Conservation (phyloP, 1,140 invertebrate genomes). For the Oryzaephilus surinamensis region DNA sequence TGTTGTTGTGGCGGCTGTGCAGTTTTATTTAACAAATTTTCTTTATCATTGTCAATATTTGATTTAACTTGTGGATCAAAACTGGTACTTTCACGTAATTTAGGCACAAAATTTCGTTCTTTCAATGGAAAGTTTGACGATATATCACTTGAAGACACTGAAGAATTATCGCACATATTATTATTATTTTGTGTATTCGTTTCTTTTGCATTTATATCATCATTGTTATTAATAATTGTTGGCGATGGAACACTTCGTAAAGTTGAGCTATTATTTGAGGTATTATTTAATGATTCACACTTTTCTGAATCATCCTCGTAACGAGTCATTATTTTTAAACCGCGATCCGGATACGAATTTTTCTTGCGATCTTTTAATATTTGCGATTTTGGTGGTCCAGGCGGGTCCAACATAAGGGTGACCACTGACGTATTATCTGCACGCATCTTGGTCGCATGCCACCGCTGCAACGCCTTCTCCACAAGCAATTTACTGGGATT, state of each 20-base stretch:
- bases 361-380: constrained; percentile 41
- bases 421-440: constrained; percentile 94
- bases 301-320: constrained; percentile 10
- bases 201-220: constrained; percentile 5
- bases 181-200: constrained; percentile 1
- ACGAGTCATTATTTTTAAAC: constrained; percentile 28
- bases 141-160: constrained; percentile 18
- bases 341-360: constrained; percentile 25
- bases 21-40: constrained; percentile 16
- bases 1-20: too few relatives aligned
- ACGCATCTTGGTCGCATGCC: constrained; percentile 67
- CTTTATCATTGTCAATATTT: constrained; percentile 9
- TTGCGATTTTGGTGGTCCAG: constrained; percentile 63
- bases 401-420: constrained; percentile 85
- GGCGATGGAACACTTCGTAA: neutral
- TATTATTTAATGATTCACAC: neutral
- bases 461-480: constrained; percentile 69
- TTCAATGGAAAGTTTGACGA: constrained; percentile 20
- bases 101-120: constrained; percentile 23
- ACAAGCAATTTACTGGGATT: constrained; percentile 89
- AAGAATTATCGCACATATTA: constrained; percentile 4
- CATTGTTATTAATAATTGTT: neutral
- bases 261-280: neutral
- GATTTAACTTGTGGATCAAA: constrained; percentile 26
- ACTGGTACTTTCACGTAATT: constrained; percentile 23